Conservation (phyloP, 2,888 invertebrate genomes). For the Stenolophus ochropezus region DNA sequence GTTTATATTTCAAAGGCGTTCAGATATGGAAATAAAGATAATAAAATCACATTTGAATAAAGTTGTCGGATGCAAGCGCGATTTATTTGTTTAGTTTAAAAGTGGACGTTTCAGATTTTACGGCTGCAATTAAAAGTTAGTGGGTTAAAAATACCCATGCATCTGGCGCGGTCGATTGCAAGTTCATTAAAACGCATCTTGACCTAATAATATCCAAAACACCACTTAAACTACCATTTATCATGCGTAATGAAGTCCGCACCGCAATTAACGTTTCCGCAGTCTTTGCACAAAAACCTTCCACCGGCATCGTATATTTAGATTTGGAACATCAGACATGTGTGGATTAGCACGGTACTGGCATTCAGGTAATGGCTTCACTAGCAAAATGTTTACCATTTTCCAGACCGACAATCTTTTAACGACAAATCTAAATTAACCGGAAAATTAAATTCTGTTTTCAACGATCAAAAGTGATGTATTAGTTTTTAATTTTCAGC, state of each 20-base stretch:
- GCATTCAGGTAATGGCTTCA: neutral
- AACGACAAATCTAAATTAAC: neutral
- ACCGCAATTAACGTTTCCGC: neutral
- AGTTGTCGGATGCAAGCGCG: neutral
- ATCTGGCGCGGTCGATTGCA: constrained; percentile 16
- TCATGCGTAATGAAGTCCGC: constrained; percentile 51
- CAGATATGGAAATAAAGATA: too few species aligned
- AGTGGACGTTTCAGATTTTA: neutral
- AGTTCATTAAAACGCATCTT: constrained; percentile 40
- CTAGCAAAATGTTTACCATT: neutral
- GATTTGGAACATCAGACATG: neutral
- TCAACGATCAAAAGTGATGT: neutral
- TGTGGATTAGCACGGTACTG: neutral
- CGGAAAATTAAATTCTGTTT: neutral
- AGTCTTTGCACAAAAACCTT: neutral
- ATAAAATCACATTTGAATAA: neutral
- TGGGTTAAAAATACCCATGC: neutral
- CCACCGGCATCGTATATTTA: neutral
- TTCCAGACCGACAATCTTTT: neutral
- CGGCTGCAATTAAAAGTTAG: neutral
- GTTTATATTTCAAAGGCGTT: too few species aligned
- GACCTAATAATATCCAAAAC: constrained; percentile 25
- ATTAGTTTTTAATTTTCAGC: neutral
- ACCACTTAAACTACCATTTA: constrained; percentile 56
- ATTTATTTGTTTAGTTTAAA: neutral